These are phyloP conservation scores for Pantherophis vulpinus DNA, from an alignment of 2,797 vertebrate species.

Conservation along the genomic window DNA sequence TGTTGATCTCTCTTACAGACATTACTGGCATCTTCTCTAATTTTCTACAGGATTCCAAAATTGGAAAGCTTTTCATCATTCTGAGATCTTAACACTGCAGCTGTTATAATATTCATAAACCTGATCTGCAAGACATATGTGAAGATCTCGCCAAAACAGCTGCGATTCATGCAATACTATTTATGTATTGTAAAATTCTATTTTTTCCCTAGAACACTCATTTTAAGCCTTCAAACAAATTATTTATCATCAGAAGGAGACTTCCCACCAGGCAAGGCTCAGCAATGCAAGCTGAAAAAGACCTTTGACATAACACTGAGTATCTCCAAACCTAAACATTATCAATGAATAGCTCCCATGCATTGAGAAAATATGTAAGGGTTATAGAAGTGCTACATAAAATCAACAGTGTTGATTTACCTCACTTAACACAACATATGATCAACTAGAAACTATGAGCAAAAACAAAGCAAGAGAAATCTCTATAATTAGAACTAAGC, in stretches of 20 bases:
- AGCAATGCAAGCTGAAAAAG: background rate
- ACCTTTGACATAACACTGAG: conserved; percentile 12
- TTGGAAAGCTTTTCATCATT: background rate
- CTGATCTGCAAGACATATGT: conserved; percentile 1
- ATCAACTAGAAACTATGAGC: background rate
- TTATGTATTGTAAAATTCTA: conserved; percentile 5
- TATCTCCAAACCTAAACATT: conserved; percentile 11
- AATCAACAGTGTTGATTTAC: background rate
- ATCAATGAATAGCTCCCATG: background rate
- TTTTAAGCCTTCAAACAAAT: conserved; percentile 21
- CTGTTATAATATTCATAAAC: conserved; percentile 15
- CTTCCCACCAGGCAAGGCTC: background rate
- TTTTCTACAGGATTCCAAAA: background rate
- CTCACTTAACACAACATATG: background rate
- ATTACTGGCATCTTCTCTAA: background rate
- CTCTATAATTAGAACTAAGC: background rate
- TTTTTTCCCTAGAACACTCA: background rate
- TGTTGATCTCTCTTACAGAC: background rate
- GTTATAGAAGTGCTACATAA: background rate
- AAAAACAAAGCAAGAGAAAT: background rate
- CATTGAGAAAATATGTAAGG: background rate
- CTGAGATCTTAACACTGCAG: background rate
- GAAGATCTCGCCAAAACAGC: conserved; percentile 6
- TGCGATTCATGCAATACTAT: background rate
- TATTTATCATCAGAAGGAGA: conserved; percentile 2